Evolutionary conservation across 2,888 invertebrate genomes (phyloP), one percentile per base, ranked within the genome.

Genomic region (Tenthredo mesomela): DNA sequence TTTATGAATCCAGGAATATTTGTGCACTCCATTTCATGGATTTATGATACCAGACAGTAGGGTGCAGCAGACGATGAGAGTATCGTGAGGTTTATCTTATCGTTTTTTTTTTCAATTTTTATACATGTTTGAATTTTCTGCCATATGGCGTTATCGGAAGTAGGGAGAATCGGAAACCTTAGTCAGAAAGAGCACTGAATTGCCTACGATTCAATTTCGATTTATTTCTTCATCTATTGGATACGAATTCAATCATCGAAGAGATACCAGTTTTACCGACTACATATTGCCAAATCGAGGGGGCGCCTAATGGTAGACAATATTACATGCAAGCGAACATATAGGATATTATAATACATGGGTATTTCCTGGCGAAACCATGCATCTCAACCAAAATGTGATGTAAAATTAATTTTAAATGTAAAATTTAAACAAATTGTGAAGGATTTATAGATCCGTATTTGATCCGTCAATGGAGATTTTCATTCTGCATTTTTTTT

Each of bases 231-330:
- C 18, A 18, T 33, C 25, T 2, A 61, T 61, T 25, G 25, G 25
- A 25, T 33, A 67, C 3, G 33, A 33, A 67, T 67, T 33, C 12
- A 67, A 67, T 29, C 7, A 43, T 43, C 12, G 25, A 43, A 73
- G 15, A 73, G 71, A 29, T 5, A 40, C 21, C 71, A 73, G n/a
- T 21, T 10, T 73, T 73, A 29, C 71, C 71, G 71, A 73, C 71
- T 43, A 40, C 21, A 25, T 10, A 21, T 73, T 40, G 21, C 10
- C 0, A 43, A 2, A 43, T 43, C 3, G 4, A 3, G 4, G 10
- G 12, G 10, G 25, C 21, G 71, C 71, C 71, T 43, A 12, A n/a
- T 40, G 25, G 9, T 12, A 73, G 71, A 25, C 71, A 73, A 73
- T 10, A 37, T 43, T 21, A 73, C 12, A 21, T 43, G 21, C 71